Conservation (phyloP, 2,797 vertebrate genomes). For the Botia kubotai region DNA sequence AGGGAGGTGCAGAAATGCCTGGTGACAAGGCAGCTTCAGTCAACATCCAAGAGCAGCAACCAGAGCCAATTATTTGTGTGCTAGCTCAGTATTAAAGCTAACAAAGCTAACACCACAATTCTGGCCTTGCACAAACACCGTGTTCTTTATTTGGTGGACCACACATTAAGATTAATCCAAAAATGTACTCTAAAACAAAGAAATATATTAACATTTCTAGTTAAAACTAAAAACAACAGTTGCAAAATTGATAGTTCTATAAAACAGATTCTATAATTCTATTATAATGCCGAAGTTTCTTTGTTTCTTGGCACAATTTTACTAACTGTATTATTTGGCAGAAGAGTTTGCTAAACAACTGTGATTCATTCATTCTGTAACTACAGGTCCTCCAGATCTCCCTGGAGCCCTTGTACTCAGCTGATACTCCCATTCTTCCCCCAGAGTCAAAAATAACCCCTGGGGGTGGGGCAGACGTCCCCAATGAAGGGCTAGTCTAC, state of each 20-base stretch:
- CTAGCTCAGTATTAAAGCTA: slow-evolving; percentile 11
- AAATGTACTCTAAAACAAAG: not conserved
- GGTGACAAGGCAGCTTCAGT: slow-evolving; percentile 16
- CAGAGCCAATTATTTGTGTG: not conserved
- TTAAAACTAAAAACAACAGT: not conserved
- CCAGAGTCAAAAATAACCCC: slow-evolving; percentile 55
- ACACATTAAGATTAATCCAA: not conserved
- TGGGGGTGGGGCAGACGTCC: slow-evolving; percentile 22
- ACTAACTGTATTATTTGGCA: too few relatives aligned
- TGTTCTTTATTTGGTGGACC: not conserved
- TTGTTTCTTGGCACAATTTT: not conserved
- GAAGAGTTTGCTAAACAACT: not conserved
- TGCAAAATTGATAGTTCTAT: not conserved
- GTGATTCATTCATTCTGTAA: slow-evolving; percentile 15
- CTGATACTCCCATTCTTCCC: slow-evolving; percentile 16
- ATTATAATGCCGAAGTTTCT: not conserved
- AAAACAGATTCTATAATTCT: not conserved
- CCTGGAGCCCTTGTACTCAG: slow-evolving; percentile 43
- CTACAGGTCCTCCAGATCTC: slow-evolving; percentile 26
- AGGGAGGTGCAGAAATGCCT: slow-evolving; percentile 24
- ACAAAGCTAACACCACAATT: not conserved
- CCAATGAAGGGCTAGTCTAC: not conserved
- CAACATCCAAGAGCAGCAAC: not conserved
- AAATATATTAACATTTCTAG: not conserved
- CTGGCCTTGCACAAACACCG: not conserved